Evolutionary conservation across 2,797 vertebrate genomes (phyloP).

Genomic region (Pipistrellus nathusii): DNA sequence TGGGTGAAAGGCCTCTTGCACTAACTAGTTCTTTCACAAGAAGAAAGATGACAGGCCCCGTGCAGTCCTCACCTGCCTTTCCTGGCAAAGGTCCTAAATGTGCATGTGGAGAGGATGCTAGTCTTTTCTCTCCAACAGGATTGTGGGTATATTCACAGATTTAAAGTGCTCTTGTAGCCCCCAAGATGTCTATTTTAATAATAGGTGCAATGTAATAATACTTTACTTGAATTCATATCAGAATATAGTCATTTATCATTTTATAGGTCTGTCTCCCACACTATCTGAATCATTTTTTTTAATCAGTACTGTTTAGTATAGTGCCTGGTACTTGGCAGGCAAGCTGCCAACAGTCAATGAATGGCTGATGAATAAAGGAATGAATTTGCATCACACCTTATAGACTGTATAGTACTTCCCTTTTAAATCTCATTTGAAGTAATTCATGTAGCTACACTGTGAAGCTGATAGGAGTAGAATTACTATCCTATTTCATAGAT

Average conservation of each 20-base stretch:
- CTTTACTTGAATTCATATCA: not conserved
- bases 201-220: not conserved
- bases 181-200: constrained; percentile 46
- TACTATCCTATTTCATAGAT: not conserved
- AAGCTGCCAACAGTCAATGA: not conserved
- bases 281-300: not conserved
- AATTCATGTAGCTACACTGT: not conserved
- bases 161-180: not conserved
- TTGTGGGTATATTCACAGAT: constrained; percentile 43
- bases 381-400: not conserved
- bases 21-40: not conserved
- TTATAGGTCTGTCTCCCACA: not conserved
- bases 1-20: not conserved
- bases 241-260: not conserved
- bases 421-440: not conserved
- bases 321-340: not conserved
- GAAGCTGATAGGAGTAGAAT: not conserved
- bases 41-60: not conserved
- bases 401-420: not conserved
- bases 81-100: constrained; percentile 48
- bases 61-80: constrained; percentile 50
- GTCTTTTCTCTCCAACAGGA: constrained; percentile 30
- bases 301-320: not conserved
- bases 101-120: constrained; percentile 50
- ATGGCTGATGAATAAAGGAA: not conserved